These are phyloP conservation scores for Novumbra hubbsi DNA, from an alignment of 2,797 vertebrate genomes.

Conservation along the genomic window DNA sequence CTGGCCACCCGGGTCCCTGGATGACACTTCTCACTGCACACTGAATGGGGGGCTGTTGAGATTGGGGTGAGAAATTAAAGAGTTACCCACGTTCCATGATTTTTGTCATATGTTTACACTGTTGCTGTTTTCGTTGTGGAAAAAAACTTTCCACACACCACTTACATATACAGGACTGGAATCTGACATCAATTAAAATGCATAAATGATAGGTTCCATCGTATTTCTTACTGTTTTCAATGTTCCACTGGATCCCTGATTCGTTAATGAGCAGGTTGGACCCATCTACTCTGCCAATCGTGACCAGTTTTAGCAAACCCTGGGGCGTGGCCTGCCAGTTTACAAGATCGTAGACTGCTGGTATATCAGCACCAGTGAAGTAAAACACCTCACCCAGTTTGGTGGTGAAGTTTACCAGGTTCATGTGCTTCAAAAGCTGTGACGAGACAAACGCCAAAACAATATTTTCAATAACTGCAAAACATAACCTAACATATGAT, in stretches of 20 bases:
- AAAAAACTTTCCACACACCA: too few relatives aligned
- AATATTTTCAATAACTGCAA: neutral
- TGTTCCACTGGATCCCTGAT: conserved; percentile 69
- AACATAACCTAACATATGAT: neutral
- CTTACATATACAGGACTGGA: too few relatives aligned
- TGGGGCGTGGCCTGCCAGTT: conserved; percentile 69
- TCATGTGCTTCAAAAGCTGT: conserved; percentile 66
- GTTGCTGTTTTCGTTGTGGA: too few relatives aligned
- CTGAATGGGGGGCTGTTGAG: conserved; percentile 58
- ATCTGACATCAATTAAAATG: too few relatives aligned
- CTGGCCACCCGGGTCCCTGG: conserved; percentile 65
- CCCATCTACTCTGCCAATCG: conserved; percentile 66
- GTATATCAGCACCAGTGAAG: conserved; percentile 64
- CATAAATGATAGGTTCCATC: too few relatives aligned
- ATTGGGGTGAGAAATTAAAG: too few relatives aligned
- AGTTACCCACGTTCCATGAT: too few relatives aligned
- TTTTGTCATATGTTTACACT: too few relatives aligned
- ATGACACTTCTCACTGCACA: conserved; percentile 69
- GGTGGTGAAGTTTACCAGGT: conserved; percentile 66
- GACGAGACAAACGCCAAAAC: neutral
- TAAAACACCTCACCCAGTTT: conserved; percentile 67
- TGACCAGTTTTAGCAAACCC: conserved; percentile 50
- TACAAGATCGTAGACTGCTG: conserved; percentile 73
- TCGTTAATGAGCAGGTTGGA: conserved; percentile 64
- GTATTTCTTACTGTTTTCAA: neutral